Conservation (phyloP, 2,888 invertebrate species). For the Polydrusus pterygomalis region DNA sequence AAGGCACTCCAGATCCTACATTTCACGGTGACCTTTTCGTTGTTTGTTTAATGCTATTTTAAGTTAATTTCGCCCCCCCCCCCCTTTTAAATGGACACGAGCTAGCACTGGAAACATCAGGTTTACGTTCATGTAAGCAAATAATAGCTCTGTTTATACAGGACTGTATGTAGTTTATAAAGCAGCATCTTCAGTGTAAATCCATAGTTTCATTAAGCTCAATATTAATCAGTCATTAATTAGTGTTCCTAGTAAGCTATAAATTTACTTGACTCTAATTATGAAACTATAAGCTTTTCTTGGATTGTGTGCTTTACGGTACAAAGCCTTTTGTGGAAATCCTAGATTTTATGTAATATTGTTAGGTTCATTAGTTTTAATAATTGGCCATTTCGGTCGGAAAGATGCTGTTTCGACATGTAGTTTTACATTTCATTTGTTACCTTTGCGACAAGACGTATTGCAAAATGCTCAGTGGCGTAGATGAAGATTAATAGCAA, state of each 20-base stretch:
- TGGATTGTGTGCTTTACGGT: background rate
- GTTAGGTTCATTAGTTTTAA: slow-evolving; percentile 1
- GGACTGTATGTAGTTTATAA: background rate
- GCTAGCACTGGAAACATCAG: no score
- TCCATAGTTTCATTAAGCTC: slow-evolving; percentile 11
- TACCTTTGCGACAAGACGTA: background rate
- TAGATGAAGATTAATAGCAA: no score
- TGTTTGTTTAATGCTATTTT: no score
- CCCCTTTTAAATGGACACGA: no score
- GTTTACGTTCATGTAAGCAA: background rate
- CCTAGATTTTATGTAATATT: background rate
- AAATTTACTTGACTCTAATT: slow-evolving; percentile 6
- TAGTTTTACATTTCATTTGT: background rate
- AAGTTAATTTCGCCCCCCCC: no score
- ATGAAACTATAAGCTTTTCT: slow-evolving; percentile 6
- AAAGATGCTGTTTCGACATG: background rate
- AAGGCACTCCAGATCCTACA: no score
- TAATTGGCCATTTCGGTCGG: background rate
- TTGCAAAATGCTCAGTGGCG: background rate
- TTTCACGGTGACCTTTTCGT: no score
- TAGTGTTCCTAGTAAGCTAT: slow-evolving; percentile 9
- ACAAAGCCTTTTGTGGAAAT: slow-evolving; percentile 18
- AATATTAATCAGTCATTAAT: slow-evolving; percentile 6
- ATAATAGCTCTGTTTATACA: background rate
- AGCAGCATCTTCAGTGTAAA: slow-evolving; percentile 17